Conservation (phyloP, 1,140 invertebrate genomes). For the Calephelis virginiensis region DNA sequence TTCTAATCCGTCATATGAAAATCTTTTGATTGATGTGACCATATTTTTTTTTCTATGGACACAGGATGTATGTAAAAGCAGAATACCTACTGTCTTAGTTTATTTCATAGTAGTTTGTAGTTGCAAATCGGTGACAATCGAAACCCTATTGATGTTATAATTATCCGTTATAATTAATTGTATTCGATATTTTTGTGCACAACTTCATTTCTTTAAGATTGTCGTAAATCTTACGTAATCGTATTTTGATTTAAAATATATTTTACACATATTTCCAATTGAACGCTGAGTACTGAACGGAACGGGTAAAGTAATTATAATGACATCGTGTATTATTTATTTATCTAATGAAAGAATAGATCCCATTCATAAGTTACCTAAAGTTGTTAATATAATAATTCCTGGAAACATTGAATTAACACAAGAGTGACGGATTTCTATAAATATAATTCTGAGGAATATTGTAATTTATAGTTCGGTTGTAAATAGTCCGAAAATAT, state of each 20-base stretch:
- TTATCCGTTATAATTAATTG: no score
- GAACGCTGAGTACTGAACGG: no score
- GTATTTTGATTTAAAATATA: no score
- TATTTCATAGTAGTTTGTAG: no score
- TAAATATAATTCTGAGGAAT: constrained; percentile 6
- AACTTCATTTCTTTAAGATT: no score
- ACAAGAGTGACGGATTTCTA: constrained; percentile 1
- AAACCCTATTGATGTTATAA: no score
- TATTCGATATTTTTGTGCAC: no score
- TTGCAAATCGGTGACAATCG: no score
- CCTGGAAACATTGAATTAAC: not conserved
- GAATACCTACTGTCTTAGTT: no score
- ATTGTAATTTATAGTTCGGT: constrained; percentile 1
- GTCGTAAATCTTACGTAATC: no score
- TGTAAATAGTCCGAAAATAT: constrained; percentile 5
- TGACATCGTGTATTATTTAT: not conserved
- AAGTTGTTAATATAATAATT: not conserved
- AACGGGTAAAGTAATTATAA: not conserved
- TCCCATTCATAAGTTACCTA: not conserved
- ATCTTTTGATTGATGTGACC: not conserved
- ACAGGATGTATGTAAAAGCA: no score
- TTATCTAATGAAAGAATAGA: not conserved
- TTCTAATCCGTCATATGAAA: not conserved
- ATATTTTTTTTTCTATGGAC: not conserved
- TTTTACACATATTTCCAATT: no score